Percentiles rank a stretch among this genome's conserved stretches.
Conservation (phyloP, 2,797 vertebrate genomes). For the Pygocentrus nattereri region DNA sequence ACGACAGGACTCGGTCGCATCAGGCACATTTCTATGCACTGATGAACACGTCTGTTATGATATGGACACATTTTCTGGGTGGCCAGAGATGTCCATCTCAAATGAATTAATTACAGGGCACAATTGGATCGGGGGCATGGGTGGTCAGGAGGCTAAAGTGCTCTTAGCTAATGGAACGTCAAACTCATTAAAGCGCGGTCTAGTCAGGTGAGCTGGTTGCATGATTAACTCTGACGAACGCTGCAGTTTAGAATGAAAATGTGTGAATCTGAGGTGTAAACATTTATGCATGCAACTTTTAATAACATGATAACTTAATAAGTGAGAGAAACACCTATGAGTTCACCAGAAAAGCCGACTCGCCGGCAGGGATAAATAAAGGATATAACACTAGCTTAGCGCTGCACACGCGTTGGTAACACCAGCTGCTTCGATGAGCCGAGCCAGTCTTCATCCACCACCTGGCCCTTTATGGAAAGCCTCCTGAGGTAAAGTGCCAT, state of each 20-base stretch:
- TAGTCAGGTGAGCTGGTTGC: conserved; percentile 72
- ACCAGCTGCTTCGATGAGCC: conserved; percentile 30
- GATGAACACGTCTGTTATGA: conserved; percentile 8
- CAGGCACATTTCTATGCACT: not conserved
- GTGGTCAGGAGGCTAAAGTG: conserved; percentile 44
- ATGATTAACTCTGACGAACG: conserved; percentile 65
- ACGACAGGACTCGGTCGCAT: not conserved
- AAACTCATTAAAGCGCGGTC: conserved; percentile 72
- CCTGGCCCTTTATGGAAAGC: conserved; percentile 52
- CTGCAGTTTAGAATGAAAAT: conserved; percentile 39
- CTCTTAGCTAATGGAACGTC: conserved; percentile 64
- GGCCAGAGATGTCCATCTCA: conserved; percentile 42
- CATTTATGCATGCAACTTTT: conserved; percentile 26
- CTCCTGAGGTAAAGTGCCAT: conserved; percentile 50
- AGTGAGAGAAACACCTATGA: not conserved
- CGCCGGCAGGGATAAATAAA: too few species aligned
- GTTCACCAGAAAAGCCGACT: not conserved
- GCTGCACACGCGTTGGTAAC: not conserved
- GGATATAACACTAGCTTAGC: not conserved
- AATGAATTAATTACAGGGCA: conserved; percentile 48
- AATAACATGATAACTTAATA: not conserved
- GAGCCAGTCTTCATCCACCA: conserved; percentile 45
- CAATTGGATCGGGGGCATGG: conserved; percentile 40
- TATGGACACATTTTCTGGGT: conserved; percentile 36
- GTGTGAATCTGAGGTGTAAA: conserved; percentile 26